These are phyloP conservation scores for Prostheceraeus crozeri DNA, from an alignment of 2,888 invertebrate genomes.

Conservation along the genomic window DNA sequence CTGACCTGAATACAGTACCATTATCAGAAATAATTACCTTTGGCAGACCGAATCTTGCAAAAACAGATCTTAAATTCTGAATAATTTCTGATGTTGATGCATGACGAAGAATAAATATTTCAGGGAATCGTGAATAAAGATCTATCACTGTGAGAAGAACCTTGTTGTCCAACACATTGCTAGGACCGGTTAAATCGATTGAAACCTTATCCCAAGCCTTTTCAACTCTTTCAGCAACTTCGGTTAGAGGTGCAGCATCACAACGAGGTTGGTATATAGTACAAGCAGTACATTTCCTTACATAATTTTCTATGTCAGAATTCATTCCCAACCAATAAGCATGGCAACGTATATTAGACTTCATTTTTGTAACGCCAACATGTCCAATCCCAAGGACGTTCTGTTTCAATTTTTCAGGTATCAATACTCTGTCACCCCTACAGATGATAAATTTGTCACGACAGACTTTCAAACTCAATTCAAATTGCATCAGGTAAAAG, in stretches of 20 bases:
- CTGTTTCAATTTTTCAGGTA: too few relatives aligned
- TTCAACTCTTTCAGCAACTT: background rate
- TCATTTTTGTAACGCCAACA: slow-evolving; percentile 21
- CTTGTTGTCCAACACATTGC: background rate
- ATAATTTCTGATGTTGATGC: too few relatives aligned
- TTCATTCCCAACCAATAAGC: slow-evolving; percentile 1
- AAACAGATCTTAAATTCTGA: too few relatives aligned
- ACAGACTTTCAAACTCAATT: too few relatives aligned
- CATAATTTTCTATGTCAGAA: slow-evolving; percentile 18
- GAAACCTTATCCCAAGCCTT: slow-evolving; percentile 1
- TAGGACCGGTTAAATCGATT: slow-evolving; percentile 13
- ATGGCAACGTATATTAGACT: background rate
- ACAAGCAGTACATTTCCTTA: background rate
- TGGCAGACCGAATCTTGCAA: background rate
- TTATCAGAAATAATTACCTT: slow-evolving; percentile 1
- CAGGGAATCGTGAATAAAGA: slow-evolving; percentile 12
- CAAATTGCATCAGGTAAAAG: too few relatives aligned
- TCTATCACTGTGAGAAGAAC: slow-evolving; percentile 17
- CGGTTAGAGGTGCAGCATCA: slow-evolving; percentile 3
- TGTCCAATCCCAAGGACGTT: background rate
- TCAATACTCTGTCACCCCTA: too few relatives aligned
- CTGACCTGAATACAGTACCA: background rate
- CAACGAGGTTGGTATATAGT: background rate
- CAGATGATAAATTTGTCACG: too few relatives aligned
- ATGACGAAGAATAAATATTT: slow-evolving; percentile 7